Conservation (phyloP, 2,113 vertebrate species). For the Hippocampus barbouri region DNA sequence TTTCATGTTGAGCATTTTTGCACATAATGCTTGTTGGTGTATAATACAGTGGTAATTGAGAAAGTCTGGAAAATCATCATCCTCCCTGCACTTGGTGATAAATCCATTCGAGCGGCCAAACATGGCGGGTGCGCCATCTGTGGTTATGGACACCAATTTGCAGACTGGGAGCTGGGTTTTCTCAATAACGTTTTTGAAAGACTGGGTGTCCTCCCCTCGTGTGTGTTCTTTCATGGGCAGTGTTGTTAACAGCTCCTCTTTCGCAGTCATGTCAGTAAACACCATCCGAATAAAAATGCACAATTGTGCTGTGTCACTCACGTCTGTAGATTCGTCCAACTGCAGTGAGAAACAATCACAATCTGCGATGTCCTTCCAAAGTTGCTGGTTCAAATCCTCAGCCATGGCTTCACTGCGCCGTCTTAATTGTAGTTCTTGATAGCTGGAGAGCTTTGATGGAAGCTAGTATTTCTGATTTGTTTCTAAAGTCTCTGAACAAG, state of each 20-base stretch:
- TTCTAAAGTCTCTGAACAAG: not conserved
- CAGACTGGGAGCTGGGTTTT: constrained; percentile 9
- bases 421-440: constrained; percentile 7
- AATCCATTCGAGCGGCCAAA: constrained; percentile 12
- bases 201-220: constrained; percentile 3
- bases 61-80: not conserved
- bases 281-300: constrained; percentile 1
- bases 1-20: constrained; percentile 34
- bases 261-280: constrained; percentile 10
- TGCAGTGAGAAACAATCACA: constrained; percentile 27
- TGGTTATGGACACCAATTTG: constrained; percentile 13
- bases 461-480: not conserved
- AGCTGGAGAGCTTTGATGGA: not conserved
- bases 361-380: constrained; percentile 5
- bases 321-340: constrained; percentile 13
- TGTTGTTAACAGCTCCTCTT: constrained; percentile 26
- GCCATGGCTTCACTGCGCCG: constrained; percentile 9
- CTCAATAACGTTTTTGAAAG: constrained; percentile 19
- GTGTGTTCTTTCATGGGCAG: constrained; percentile 20
- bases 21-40: constrained; percentile 17
- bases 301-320: not conserved
- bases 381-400: constrained; percentile 14
- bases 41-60: constrained; percentile 13
- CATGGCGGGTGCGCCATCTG: not conserved
- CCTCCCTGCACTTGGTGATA: constrained; percentile 18